A percentile compares a stretch with the other conserved stretches of the same genome.
Evolutionary conservation across 1,140 invertebrate genomes (phyloP).

Genomic region (Homalodisca vitripennis): DNA sequence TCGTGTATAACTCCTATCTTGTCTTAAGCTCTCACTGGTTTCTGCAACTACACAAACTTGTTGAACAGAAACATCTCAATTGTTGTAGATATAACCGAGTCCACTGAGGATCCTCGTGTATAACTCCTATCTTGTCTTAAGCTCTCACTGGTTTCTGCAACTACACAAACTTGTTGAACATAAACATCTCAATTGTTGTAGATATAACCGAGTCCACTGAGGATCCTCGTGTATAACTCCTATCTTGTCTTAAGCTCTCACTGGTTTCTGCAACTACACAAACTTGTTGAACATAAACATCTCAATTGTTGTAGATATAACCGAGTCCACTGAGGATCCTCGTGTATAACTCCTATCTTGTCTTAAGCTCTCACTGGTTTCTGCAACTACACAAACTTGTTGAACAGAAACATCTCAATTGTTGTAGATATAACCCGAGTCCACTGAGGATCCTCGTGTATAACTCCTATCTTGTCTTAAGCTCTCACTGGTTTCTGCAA

Average conservation of each 20-base stretch:
- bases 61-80: no score
- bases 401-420: no score
- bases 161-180: no score
- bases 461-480: no score
- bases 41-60: no score
- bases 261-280: neutral
- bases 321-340: no score
- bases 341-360: neutral
- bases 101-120: conserved; percentile 4
- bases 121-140: neutral
- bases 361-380: neutral
- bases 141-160: neutral
- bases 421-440: no score
- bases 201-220: conserved; percentile 28
- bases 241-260: neutral
- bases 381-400: no score
- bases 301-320: no score
- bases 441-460: no score
- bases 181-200: conserved; percentile 23
- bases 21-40: neutral
- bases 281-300: no score
- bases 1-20: neutral
- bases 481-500: no score
- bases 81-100: conserved; percentile 20
- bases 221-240: neutral